These are phyloP conservation scores for Heterohyrax brucei DNA, from an alignment of 2,797 vertebrate genomes.

Conservation along the genomic window DNA sequence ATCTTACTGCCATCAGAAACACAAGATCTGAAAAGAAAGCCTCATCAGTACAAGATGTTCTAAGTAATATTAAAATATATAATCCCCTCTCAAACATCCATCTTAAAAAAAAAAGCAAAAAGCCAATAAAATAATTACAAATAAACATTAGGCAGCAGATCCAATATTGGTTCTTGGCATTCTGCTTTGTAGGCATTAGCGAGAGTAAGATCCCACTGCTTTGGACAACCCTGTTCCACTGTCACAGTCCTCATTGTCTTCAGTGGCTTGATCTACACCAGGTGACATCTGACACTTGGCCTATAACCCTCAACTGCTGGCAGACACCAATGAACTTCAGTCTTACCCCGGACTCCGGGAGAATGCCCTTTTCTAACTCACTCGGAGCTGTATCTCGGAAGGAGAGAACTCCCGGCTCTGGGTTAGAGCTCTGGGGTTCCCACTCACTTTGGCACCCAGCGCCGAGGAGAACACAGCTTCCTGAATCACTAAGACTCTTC, in stretches of 20 bases:
- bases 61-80: constrained; percentile 55
- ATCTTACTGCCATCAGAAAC: neutral
- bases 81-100: neutral
- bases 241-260: neutral
- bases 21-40: constrained; percentile 39
- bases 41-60: constrained; percentile 26
- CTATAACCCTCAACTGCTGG: neutral
- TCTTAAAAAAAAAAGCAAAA: neutral
- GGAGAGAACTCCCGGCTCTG: constrained; percentile 6
- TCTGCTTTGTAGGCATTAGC: neutral
- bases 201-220: neutral
- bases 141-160: neutral
- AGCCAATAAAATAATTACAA: constrained; percentile 63
- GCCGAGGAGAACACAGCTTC: constrained; percentile 24
- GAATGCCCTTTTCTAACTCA: constrained; percentile 49
- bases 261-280: neutral
- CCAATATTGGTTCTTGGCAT: constrained; percentile 4
- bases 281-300: neutral
- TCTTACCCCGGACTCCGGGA: constrained; percentile 1
- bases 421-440: neutral
- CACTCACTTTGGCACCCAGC: neutral
- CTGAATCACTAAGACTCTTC: constrained; percentile 18
- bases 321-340: neutral
- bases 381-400: constrained; percentile 29
- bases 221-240: neutral